These are phyloP conservation scores for Tauraco erythrolophus DNA, from an alignment of 2,113 vertebrate species.

Conservation along the genomic window DNA sequence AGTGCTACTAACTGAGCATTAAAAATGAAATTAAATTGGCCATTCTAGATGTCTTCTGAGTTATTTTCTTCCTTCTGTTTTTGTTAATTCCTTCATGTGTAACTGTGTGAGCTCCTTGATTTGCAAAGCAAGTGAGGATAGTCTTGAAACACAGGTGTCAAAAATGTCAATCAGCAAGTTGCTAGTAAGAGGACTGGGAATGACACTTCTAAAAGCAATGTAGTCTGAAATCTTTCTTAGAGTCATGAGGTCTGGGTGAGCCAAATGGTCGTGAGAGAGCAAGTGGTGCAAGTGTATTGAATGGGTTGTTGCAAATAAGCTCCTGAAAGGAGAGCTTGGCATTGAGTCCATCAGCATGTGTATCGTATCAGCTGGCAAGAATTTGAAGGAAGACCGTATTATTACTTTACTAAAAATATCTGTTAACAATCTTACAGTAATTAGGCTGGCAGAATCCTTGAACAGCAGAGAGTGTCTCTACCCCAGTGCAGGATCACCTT, in stretches of 20 bases:
- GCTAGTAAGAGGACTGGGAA: not conserved
- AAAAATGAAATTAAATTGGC: not conserved
- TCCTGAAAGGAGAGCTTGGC: not conserved
- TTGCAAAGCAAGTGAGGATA: not conserved
- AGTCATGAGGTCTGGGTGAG: not conserved
- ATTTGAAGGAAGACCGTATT: not conserved
- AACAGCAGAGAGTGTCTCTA: not conserved
- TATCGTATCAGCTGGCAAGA: not conserved
- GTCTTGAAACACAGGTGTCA: not conserved
- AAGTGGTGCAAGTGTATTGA: not conserved
- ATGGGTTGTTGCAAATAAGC: not conserved
- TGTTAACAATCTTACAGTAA: not conserved
- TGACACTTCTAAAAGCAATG: not conserved
- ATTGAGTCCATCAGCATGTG: not conserved
- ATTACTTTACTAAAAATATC: not conserved
- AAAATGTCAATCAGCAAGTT: not conserved
- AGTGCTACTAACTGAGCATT: not conserved
- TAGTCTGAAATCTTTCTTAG: not conserved
- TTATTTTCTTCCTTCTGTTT: not conserved
- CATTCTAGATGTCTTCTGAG: not conserved
- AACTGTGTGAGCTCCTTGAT: not conserved
- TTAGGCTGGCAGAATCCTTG: not conserved
- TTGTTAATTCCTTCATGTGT: rapidly evolving
- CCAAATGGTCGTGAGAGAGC: not conserved
- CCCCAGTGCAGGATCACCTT: not conserved